Conservation (phyloP, 2,113 vertebrate species). For the Muscicapa adusta region DNA sequence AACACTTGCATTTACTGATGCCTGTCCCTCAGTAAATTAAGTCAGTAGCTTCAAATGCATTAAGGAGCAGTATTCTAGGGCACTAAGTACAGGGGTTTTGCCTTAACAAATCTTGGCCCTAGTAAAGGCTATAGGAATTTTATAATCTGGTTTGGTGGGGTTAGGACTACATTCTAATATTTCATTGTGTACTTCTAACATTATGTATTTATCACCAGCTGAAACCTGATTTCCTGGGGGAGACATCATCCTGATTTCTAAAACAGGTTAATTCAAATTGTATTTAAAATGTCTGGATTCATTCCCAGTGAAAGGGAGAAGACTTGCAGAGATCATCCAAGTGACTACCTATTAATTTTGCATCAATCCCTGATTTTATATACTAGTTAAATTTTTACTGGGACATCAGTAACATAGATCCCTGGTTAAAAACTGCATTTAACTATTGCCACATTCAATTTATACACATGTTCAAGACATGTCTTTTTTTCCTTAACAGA, state of each 20-base stretch:
- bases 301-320: neutral
- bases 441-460: slow-evolving; percentile 40
- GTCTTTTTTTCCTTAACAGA: slow-evolving; percentile 68
- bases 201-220: neutral
- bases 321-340: slow-evolving; percentile 25
- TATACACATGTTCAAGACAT: slow-evolving; percentile 38
- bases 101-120: neutral
- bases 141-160: neutral
- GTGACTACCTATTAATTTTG: neutral
- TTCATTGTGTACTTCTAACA: neutral
- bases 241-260: neutral
- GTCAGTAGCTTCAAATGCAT: neutral
- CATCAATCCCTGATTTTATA: neutral
- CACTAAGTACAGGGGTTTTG: neutral
- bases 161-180: neutral
- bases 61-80: neutral
- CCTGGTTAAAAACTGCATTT: slow-evolving; percentile 18
- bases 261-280: neutral
- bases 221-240: neutral
- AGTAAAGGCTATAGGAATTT: neutral
- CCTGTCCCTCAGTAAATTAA: slow-evolving; percentile 41
- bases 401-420: slow-evolving; percentile 55
- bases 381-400: slow-evolving; percentile 21
- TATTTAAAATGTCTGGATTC: neutral
- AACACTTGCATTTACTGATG: slow-evolving; percentile 60